phyloP scores from a whole-genome alignment of 2,888 invertebrate species.

The Netelia melanura region DNA sequence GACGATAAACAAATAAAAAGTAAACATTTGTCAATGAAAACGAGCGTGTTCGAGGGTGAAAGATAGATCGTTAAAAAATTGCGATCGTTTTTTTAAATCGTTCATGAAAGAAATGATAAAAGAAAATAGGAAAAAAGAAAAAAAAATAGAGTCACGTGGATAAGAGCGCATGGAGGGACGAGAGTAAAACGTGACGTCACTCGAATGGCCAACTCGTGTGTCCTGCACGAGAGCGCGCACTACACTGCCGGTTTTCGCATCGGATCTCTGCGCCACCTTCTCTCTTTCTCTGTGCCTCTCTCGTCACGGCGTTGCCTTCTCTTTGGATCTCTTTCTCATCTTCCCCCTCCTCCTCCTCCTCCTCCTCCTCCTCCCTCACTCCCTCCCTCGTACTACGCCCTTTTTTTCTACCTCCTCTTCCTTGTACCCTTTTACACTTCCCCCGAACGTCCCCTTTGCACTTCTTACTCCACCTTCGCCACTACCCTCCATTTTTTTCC shows the following conservation, averaged over 20 bases:
- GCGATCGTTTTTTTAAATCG: neutral
- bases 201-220: slow-evolving; percentile 70
- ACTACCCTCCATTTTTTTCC: neutral
- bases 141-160: slow-evolving; percentile 54
- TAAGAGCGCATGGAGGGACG: slow-evolving; percentile 40
- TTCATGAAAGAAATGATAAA: neutral
- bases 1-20: neutral
- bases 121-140: neutral
- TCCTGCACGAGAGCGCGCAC: slow-evolving; percentile 78
- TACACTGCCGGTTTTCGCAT: slow-evolving; percentile 77
- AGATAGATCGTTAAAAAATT: too few relatives aligned
- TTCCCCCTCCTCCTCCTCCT: slow-evolving; percentile 70
- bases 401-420: slow-evolving; percentile 10
- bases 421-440: neutral
- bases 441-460: neutral
- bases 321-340: slow-evolving; percentile 61
- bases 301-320: slow-evolving; percentile 64
- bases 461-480: neutral
- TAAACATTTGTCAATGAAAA: neutral
- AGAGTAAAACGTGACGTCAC: slow-evolving; percentile 42
- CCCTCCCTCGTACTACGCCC: slow-evolving; percentile 60
- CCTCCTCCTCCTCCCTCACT: slow-evolving; percentile 72
- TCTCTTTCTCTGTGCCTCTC: slow-evolving; percentile 48
- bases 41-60: neutral
- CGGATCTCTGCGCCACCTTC: slow-evolving; percentile 46